A percentile compares a stretch with the other conserved stretches of the same genome.
Conservation (phyloP, 2,888 invertebrate species). For the Schizotus pectinicornis region DNA sequence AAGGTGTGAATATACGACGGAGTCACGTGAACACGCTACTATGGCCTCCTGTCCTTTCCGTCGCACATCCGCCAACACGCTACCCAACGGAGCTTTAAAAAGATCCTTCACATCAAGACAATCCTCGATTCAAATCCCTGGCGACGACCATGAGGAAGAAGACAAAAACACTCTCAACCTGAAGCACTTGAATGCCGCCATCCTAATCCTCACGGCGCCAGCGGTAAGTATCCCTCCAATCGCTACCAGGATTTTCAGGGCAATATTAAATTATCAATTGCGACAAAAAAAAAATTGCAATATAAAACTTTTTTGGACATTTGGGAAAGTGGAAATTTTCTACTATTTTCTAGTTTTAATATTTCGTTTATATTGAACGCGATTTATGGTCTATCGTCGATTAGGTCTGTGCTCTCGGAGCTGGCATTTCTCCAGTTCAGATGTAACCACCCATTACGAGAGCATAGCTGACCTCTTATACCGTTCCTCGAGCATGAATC, state of each 20-base stretch:
- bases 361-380: too few species aligned
- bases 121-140: constrained; percentile 68
- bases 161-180: constrained; percentile 73
- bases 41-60: constrained; percentile 64
- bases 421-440: too few species aligned
- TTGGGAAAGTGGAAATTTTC: too few species aligned
- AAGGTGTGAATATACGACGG: constrained; percentile 33
- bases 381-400: too few species aligned
- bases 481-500: too few species aligned
- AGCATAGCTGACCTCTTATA: too few species aligned
- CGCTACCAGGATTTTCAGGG: constrained; percentile 13
- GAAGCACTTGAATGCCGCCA: constrained; percentile 81
- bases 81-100: constrained; percentile 59
- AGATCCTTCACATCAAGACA: constrained; percentile 63
- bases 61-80: constrained; percentile 63
- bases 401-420: too few species aligned
- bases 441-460: too few species aligned
- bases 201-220: constrained; percentile 80
- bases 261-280: background rate
- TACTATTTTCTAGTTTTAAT: too few species aligned
- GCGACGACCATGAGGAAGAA: constrained; percentile 63
- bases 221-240: constrained; percentile 66
- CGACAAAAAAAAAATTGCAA: background rate
- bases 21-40: constrained; percentile 26
- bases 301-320: background rate